phyloP scores from a whole-genome alignment of 2,113 vertebrate genomes.

The Hepsetus odoe region DNA sequence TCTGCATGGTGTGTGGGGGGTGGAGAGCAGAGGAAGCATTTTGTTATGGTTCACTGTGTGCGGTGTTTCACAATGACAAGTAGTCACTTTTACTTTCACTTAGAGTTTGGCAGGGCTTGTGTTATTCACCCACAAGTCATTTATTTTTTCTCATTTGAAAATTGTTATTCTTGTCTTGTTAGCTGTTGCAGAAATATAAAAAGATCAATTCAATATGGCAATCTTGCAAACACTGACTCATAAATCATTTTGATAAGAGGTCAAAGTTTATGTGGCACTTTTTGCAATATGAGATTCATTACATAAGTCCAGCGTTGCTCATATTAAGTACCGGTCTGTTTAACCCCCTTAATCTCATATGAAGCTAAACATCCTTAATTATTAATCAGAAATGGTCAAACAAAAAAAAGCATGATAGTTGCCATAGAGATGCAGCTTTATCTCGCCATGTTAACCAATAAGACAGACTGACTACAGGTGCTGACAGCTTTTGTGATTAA shows the following conservation, averaged over 20 bases:
- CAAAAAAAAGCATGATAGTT: conserved; percentile 20
- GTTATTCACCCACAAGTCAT: too few species aligned
- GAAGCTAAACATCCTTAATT: background rate
- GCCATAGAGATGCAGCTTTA: conserved; percentile 13
- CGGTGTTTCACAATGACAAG: too few species aligned
- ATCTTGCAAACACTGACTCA: background rate
- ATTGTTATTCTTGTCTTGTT: too few species aligned
- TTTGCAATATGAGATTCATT: background rate
- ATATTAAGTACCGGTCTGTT: background rate
- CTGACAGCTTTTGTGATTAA: background rate
- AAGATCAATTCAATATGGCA: too few species aligned
- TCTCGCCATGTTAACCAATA: background rate
- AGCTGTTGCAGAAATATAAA: too few species aligned
- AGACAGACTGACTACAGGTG: background rate
- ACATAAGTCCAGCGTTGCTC: background rate
- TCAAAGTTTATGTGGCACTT: background rate
- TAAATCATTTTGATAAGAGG: background rate
- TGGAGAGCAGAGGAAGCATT: too few species aligned
- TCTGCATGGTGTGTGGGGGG: too few species aligned
- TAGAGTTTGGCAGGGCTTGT: too few species aligned
- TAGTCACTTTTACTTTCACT: too few species aligned
- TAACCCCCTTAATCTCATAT: too few species aligned
- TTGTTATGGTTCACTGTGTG: too few species aligned
- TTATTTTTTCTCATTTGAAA: too few species aligned
- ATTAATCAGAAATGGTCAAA: background rate